Base-by-base conservation (phyloP, 2,888 invertebrate species). In the Luffia ferchaultella region DNA sequence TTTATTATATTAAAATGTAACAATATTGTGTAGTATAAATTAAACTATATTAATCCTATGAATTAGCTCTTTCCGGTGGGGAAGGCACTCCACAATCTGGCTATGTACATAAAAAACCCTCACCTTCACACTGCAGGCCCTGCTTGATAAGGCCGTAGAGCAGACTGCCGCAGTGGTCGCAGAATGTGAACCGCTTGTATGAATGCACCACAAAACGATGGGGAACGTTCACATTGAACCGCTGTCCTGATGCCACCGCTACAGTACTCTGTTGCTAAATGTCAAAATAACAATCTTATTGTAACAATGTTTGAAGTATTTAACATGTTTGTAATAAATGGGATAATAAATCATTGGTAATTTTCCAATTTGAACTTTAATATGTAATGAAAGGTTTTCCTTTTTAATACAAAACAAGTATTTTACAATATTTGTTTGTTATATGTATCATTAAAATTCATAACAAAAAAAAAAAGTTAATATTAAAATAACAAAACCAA, bases 141-240 rank as follows among this genome's bases (percentile, higher is more conserved):
- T 98, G 98, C 76, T 91, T 93, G 72, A 96, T 92, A 65, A 98
- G 89, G 19, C 98, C 98, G 76, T 98, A 98, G 55, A 98, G 89
- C 72, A 98, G 87, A 55, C 97, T 97, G 60, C 98, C 98, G 82
- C 99, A 99, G 80, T 99, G 99, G 86, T 99, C 98, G 87, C 99
- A 99, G 86, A 99, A 99, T 20, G 98, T 98, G 80, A 98, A 97
- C 60, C 96, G 88, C 86, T 96, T 97, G 87, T 97, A 99, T 62
- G 90, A 98, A 86, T 98, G 98, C 65, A 97, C 93, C 63, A 91
- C 90, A 80, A 95, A 96, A 57, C 97, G 92, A 85, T 99, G 99
- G 60, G 99, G 99, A 67, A 99, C 90, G 86, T 99, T 98, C 65
- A 99, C 98, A 80, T 93, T 98, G 87, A 99, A 99, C 58, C 98